Evolutionary conservation across 2,113 vertebrate genomes (phyloP).

Genomic region (Menura novaehollandiae): DNA sequence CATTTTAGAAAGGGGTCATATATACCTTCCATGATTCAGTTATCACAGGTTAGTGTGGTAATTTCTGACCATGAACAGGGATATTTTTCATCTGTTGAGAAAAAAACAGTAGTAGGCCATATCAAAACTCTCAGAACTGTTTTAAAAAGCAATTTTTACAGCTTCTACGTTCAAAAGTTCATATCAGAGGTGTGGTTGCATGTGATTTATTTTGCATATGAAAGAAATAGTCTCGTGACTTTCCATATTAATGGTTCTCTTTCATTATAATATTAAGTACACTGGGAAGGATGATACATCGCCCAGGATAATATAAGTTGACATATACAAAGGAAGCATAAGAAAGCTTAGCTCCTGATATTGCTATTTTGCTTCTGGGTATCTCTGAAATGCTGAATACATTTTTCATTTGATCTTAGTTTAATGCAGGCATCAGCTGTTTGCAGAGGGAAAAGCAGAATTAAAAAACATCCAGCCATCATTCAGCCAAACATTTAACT

Average conservation of each 20-base stretch:
- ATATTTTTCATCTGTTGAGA: slow-evolving; percentile 22
- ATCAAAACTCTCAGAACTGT: neutral
- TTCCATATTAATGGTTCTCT: neutral
- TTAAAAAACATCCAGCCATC: slow-evolving; percentile 11
- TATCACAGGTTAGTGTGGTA: neutral
- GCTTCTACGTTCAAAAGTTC: slow-evolving; percentile 40
- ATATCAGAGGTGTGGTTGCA: slow-evolving; percentile 35
- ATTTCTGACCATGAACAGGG: neutral
- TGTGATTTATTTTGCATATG: slow-evolving; percentile 9
- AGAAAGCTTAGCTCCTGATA: slow-evolving; percentile 51
- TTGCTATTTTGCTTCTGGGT: slow-evolving; percentile 57
- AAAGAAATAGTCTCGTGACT: neutral
- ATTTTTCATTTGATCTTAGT: slow-evolving; percentile 71
- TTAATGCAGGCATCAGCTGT: slow-evolving; percentile 71
- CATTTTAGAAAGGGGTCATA: neutral
- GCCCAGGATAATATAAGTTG: slow-evolving; percentile 46
- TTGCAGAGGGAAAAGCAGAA: slow-evolving; percentile 51
- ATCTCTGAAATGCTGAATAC: slow-evolving; percentile 70
- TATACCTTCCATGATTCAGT: neutral
- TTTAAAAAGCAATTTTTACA: neutral
- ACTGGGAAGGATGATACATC: slow-evolving; percentile 18
- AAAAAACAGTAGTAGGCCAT: neutral
- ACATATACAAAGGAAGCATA: slow-evolving; percentile 50
- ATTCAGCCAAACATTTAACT: slow-evolving; percentile 45
- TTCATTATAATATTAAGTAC: slow-evolving; percentile 56